Conservation (phyloP, 2,888 invertebrate species). For the Periphyllus acericola region DNA sequence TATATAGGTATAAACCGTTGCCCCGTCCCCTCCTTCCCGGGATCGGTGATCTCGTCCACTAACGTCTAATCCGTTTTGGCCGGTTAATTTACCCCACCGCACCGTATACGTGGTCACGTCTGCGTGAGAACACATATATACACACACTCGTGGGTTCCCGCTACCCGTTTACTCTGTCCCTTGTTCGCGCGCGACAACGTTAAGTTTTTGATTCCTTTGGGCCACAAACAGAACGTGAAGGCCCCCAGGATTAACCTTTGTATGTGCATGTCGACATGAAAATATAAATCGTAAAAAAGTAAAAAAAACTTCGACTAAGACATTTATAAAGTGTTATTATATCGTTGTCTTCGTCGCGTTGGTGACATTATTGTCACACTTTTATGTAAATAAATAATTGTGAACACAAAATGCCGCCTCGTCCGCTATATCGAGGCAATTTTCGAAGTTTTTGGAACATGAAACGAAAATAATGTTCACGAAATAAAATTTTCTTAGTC, state of each 20-base stretch:
- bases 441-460: no score
- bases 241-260: background rate
- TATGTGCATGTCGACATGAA: background rate
- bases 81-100: slow-evolving; percentile 42
- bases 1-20: background rate
- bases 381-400: background rate
- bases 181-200: background rate
- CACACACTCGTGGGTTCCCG: background rate
- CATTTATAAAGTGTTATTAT: background rate
- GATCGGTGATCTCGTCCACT: background rate
- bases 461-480: background rate
- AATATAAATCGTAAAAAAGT: background rate
- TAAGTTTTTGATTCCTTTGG: slow-evolving; percentile 40
- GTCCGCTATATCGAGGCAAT: background rate
- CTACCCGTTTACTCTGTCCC: background rate
- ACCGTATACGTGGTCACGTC: slow-evolving; percentile 2
- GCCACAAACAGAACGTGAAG: slow-evolving; percentile 20
- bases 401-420: background rate
- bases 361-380: background rate
- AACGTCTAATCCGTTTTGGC: slow-evolving; percentile 40
- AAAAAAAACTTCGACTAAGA: background rate
- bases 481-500: no score
- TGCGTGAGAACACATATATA: background rate
- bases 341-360: background rate
- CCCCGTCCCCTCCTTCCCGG: background rate